phyloP scores from a whole-genome alignment of 2,113 vertebrate species.

The Ibidorhyncha struthersii region DNA sequence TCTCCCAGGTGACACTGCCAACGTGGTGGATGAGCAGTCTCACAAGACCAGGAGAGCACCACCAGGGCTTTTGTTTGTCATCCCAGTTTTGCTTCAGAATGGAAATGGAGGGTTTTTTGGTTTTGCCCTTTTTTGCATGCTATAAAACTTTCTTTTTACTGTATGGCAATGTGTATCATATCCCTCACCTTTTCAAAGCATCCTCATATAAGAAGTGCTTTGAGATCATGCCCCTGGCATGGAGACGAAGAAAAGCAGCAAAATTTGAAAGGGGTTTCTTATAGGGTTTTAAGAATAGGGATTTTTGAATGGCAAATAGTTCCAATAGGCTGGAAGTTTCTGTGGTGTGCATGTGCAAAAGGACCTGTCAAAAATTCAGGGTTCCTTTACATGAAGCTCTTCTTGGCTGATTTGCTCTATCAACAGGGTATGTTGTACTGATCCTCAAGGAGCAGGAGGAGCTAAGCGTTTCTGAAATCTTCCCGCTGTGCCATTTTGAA shows the following conservation, averaged over 20 bases:
- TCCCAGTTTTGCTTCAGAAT: background rate
- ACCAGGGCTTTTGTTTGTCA: background rate
- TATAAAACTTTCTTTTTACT: background rate
- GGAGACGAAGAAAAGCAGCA: background rate
- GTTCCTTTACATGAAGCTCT: background rate
- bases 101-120: background rate
- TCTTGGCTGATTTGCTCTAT: slow-evolving; percentile 41
- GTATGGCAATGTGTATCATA: background rate
- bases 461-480: slow-evolving; percentile 40
- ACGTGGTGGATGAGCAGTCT: rapidly evolving
- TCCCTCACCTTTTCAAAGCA: background rate
- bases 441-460: slow-evolving; percentile 40
- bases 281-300: background rate
- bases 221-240: background rate
- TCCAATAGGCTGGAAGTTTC: background rate
- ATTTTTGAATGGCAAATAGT: background rate
- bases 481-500: slow-evolving; percentile 57
- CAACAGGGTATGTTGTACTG: slow-evolving; percentile 2
- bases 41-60: background rate
- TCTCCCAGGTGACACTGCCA: background rate
- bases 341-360: background rate
- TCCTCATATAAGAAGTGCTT: background rate
- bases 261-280: background rate
- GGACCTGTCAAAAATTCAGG: background rate
- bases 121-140: background rate